Evolutionary conservation across 2,113 vertebrate genomes (phyloP).

Genomic region (Mustela lutreola): DNA sequence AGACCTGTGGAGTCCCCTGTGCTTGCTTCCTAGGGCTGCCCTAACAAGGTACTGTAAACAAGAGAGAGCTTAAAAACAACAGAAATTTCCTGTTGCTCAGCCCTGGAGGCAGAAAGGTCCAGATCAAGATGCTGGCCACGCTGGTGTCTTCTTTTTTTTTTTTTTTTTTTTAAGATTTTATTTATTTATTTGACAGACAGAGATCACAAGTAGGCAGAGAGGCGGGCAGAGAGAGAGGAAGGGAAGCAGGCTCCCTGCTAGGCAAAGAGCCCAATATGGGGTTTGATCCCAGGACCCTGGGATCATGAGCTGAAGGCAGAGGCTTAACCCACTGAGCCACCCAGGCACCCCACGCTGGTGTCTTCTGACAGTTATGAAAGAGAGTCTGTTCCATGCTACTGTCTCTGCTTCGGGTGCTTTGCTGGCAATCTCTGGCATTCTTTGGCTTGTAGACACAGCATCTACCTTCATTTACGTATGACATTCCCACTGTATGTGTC

Average conservation of each 20-base stretch:
- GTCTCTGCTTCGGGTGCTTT: neutral
- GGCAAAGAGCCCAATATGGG: too few species aligned
- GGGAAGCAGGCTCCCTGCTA: too few species aligned
- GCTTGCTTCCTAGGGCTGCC: neutral
- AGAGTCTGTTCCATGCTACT: neutral
- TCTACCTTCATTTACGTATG: neutral
- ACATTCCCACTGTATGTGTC: neutral
- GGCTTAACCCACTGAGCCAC: too few species aligned
- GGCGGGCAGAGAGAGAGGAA: too few species aligned
- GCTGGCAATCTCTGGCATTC: neutral
- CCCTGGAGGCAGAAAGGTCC: neutral
- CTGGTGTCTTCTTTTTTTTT: neutral
- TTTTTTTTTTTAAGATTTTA: too few species aligned
- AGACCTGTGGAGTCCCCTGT: neutral
- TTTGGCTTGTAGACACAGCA: neutral
- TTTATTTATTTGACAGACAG: too few species aligned
- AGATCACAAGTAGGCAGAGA: too few species aligned
- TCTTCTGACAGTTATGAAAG: neutral
- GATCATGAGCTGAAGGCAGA: too few species aligned
- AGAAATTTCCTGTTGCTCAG: neutral
- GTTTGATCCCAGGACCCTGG: too few species aligned
- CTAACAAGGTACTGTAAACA: neutral
- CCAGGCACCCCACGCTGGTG: neutral
- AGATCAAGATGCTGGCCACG: neutral
- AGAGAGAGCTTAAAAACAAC: neutral